Conservation (phyloP, 2,113 vertebrate genomes). For the Antidorcas marsupialis region DNA sequence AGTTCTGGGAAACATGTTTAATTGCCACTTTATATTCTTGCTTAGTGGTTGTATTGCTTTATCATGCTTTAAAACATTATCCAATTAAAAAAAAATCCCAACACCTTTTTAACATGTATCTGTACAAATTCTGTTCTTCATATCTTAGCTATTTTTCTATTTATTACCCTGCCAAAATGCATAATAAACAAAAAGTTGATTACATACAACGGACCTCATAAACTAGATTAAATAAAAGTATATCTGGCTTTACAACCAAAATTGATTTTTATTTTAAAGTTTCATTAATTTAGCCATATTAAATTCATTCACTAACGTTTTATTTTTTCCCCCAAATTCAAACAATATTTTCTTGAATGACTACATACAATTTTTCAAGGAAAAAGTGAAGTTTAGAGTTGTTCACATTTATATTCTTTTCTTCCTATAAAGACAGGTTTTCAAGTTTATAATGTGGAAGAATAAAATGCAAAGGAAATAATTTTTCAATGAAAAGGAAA, state of each 20-base stretch:
- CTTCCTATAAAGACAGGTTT: background rate
- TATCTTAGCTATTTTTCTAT: background rate
- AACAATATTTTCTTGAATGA: background rate
- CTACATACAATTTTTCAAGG: background rate
- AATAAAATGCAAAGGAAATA: background rate
- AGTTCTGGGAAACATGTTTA: background rate
- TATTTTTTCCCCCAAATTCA: background rate
- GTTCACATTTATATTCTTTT: background rate
- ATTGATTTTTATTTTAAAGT: background rate
- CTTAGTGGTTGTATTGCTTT: background rate
- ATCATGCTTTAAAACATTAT: background rate
- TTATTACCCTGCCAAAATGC: background rate
- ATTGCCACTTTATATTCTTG: background rate
- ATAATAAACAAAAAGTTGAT: background rate
- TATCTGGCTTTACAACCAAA: background rate
- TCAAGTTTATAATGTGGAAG: background rate
- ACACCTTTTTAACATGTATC: background rate
- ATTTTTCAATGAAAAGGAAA: background rate
- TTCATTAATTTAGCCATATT: background rate
- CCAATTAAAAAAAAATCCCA: background rate
- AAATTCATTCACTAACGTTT: background rate
- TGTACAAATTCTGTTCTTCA: background rate
- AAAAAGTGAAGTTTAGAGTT: background rate
- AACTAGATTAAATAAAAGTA: background rate
- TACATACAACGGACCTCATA: background rate